Conservation (phyloP, 2,797 vertebrate species). For the Mus caroli region DNA sequence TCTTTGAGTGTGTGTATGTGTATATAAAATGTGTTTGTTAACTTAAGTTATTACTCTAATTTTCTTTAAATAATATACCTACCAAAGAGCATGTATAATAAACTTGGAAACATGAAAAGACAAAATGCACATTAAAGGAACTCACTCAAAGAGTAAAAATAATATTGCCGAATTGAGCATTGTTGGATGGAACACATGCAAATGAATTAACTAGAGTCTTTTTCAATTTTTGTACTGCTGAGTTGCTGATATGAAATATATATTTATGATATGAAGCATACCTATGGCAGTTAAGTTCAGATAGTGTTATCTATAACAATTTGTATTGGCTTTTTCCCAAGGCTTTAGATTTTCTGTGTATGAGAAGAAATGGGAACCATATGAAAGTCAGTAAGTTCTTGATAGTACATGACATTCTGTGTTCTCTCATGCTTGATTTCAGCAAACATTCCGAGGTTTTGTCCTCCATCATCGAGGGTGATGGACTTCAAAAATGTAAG, state of each 20-base stretch:
- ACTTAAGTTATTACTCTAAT: neutral
- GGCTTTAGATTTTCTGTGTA: slow-evolving; percentile 71
- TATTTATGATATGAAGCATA: slow-evolving; percentile 72
- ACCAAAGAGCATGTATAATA: neutral
- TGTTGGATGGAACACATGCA: slow-evolving; percentile 51
- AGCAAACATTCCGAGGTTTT: slow-evolving; percentile 80
- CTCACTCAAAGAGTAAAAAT: slow-evolving; percentile 15
- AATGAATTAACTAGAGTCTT: slow-evolving; percentile 62
- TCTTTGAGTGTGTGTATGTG: neutral
- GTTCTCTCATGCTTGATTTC: slow-evolving; percentile 79
- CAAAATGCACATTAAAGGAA: slow-evolving; percentile 24
- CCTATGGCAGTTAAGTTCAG: slow-evolving; percentile 73
- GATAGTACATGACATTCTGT: slow-evolving; percentile 82
- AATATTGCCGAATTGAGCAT: slow-evolving; percentile 57
- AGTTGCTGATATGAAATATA: slow-evolving; percentile 76
- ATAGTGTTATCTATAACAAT: slow-evolving; percentile 82
- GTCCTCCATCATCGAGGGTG: slow-evolving; percentile 75
- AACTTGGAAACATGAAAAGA: slow-evolving; percentile 25
- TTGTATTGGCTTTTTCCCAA: slow-evolving; percentile 81
- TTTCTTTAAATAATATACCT: slow-evolving; percentile 2
- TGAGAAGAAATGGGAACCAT: slow-evolving; percentile 82
- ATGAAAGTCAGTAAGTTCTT: slow-evolving; percentile 82
- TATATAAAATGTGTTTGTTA: neutral
- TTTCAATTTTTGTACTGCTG: slow-evolving; percentile 58
- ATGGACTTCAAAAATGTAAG: slow-evolving; percentile 72